Conservation (phyloP, 1,140 invertebrate genomes). For the Cardiocondyla obscurior region DNA sequence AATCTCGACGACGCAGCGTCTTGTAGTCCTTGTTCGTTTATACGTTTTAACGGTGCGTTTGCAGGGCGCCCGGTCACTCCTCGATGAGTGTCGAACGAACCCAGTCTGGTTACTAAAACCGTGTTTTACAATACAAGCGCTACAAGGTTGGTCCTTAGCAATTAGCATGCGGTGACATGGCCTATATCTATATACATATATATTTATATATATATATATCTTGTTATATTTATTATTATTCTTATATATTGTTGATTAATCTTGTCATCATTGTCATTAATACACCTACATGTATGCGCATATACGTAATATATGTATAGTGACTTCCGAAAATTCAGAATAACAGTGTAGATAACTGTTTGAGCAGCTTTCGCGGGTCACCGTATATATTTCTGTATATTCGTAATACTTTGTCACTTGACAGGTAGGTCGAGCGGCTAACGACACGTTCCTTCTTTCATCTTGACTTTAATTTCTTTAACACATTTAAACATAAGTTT, state of each 20-base stretch:
- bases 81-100: constrained; percentile 83
- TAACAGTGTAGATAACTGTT: neutral
- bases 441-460: constrained; percentile 52
- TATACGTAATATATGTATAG: constrained; percentile 22
- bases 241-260: constrained; percentile 71
- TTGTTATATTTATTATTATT: constrained; percentile 75
- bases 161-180: constrained; percentile 84
- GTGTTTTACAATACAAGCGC: constrained; percentile 83
- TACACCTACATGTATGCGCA: constrained; percentile 52
- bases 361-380: constrained; percentile 19
- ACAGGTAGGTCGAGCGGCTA: constrained; percentile 73
- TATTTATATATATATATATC: constrained; percentile 70
- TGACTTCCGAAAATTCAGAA: neutral
- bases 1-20: constrained; percentile 72
- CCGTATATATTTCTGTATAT: constrained; percentile 65
- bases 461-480: constrained; percentile 42
- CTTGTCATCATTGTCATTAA: constrained; percentile 69
- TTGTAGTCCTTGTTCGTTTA: constrained; percentile 75
- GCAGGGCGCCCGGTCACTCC: constrained; percentile 83
- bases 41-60: constrained; percentile 83
- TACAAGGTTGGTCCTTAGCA: constrained; percentile 84
- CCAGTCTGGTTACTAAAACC: constrained; percentile 84
- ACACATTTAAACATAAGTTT: constrained; percentile 33
- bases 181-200: constrained; percentile 80
- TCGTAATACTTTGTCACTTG: constrained; percentile 69